Evolutionary conservation across 2,888 invertebrate genomes (phyloP).

Genomic region (Geotrupes spiniger): DNA sequence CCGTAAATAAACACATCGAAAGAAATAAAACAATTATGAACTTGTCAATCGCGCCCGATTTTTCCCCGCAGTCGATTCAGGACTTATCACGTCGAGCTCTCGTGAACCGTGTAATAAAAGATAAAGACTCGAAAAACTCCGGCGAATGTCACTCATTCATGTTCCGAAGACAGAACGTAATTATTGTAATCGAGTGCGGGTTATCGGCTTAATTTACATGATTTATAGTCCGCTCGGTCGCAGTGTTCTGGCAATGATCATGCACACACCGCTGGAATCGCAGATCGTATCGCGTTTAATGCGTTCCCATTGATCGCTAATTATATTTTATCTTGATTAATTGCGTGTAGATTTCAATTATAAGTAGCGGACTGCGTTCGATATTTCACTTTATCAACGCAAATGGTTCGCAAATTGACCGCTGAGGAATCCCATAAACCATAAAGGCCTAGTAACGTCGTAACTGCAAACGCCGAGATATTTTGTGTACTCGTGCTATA

Average conservation of each 20-base stretch:
- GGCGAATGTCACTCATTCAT: constrained; percentile 10
- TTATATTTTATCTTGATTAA: constrained; percentile 19
- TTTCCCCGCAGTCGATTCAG: too few relatives aligned
- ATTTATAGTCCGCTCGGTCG: constrained; percentile 15
- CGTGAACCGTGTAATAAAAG: constrained; percentile 21
- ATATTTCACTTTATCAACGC: background rate
- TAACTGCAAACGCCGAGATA: too few relatives aligned
- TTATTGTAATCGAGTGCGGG: constrained; percentile 18
- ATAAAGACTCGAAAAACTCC: constrained; percentile 1
- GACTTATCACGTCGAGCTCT: constrained; percentile 1
- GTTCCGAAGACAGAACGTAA: constrained; percentile 8
- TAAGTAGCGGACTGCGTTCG: background rate
- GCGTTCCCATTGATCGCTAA: constrained; percentile 20
- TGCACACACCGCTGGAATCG: constrained; percentile 6
- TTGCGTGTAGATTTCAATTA: constrained; percentile 11
- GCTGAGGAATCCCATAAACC: too few relatives aligned
- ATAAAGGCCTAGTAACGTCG: too few relatives aligned
- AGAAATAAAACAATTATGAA: background rate
- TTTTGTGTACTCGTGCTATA: too few relatives aligned
- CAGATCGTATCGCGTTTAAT: constrained; percentile 15
- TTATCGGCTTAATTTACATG: constrained; percentile 20
- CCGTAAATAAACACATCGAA: constrained; percentile 4
- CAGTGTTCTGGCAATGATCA: constrained; percentile 10
- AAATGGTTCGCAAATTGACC: too few relatives aligned
- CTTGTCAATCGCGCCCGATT: too few relatives aligned